These are phyloP conservation scores for Thamnophis elegans DNA, from an alignment of 2,797 vertebrate species.

Conservation along the genomic window DNA sequence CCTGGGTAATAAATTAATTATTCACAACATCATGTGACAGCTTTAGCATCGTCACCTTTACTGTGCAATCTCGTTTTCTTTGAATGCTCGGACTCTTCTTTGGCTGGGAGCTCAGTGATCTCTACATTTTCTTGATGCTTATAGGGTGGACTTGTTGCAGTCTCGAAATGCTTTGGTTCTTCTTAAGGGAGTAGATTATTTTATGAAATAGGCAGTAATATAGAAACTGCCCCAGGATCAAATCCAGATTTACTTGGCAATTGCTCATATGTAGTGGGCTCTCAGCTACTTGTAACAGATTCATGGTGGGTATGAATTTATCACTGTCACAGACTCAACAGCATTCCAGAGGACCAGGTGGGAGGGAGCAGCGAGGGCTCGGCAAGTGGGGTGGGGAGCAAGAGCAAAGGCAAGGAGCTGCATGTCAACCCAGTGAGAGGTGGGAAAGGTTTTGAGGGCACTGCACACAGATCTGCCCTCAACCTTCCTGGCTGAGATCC, in stretches of 20 bases:
- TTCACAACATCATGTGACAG: too few species aligned
- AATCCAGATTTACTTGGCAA: neutral
- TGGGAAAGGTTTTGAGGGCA: too few species aligned
- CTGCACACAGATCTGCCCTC: too few species aligned
- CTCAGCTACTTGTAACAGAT: neutral
- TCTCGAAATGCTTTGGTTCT: neutral
- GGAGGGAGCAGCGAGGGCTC: too few species aligned
- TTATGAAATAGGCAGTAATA: neutral
- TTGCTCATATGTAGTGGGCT: neutral
- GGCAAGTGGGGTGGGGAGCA: too few species aligned
- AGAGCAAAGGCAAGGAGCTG: too few species aligned
- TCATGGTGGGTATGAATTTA: neutral
- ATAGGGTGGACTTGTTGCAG: neutral
- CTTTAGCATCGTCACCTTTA: too few species aligned
- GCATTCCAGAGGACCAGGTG: neutral
- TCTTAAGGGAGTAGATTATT: neutral
- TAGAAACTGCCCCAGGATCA: neutral
- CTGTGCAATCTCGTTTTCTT: too few species aligned
- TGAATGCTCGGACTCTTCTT: too few species aligned
- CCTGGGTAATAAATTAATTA: neutral
- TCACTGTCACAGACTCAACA: neutral
- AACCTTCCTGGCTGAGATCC: too few species aligned
- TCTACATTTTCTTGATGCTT: neutral
- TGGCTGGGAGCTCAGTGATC: neutral
- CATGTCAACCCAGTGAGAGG: too few species aligned